Percentiles rank a stretch among this genome's conserved stretches.
Evolutionary conservation across 2,797 vertebrate species (phyloP).

Genomic region (Betta splendens): DNA sequence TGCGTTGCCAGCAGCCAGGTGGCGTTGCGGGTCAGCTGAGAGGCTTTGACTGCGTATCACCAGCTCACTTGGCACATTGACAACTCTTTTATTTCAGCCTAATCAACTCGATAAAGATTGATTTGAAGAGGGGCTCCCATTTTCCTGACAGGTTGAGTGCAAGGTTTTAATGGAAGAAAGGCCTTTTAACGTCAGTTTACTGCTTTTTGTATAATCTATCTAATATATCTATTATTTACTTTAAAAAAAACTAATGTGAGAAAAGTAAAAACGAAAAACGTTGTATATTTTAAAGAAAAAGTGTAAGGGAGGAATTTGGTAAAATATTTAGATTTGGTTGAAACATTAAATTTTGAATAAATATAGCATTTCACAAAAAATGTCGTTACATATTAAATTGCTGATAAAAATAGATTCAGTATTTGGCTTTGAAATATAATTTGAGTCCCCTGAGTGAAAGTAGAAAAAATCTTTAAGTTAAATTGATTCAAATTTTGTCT

Average conservation of each 20-base stretch:
- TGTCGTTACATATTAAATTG: background rate
- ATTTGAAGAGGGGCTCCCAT: constrained; percentile 32
- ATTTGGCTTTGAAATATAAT: background rate
- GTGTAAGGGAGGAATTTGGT: background rate
- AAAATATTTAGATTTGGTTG: background rate
- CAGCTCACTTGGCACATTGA: constrained; percentile 17
- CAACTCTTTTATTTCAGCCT: constrained; percentile 52
- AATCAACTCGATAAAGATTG: constrained; percentile 69
- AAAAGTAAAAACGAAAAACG: background rate
- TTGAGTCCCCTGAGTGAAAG: background rate
- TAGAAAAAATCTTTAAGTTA: too few species aligned
- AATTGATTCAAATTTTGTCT: background rate
- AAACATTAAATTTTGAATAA: background rate
- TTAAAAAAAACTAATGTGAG: background rate
- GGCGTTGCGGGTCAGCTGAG: constrained; percentile 33
- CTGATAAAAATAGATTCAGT: background rate
- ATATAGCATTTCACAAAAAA: background rate
- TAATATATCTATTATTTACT: too few species aligned
- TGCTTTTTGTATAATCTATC: too few species aligned
- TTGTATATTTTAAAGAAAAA: background rate
- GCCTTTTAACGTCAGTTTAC: constrained; percentile 2
- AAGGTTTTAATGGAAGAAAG: constrained; percentile 40
- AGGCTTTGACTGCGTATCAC: background rate
- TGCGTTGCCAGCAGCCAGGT: constrained; percentile 18
- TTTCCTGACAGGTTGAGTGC: constrained; percentile 34